Conservation (phyloP, 1,140 invertebrate genomes). For the Episyrphus balteatus region DNA sequence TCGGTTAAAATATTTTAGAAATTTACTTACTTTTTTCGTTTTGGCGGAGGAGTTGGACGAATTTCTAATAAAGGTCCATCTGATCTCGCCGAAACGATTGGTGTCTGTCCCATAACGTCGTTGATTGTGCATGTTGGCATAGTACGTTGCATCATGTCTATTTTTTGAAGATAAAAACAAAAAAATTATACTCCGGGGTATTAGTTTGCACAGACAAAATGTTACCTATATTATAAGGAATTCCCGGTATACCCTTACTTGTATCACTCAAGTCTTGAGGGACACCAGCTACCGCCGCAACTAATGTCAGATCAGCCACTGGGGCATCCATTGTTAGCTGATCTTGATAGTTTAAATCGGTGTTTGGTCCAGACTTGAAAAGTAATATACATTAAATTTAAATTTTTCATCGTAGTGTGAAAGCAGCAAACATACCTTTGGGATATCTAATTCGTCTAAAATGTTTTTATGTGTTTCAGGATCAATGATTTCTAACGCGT, state of each 20-base stretch:
- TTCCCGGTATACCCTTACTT: conserved; percentile 10
- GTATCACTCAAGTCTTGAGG: not conserved
- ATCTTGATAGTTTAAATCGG: conserved; percentile 18
- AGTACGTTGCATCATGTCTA: conserved; percentile 11
- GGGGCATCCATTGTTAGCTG: conserved; percentile 1
- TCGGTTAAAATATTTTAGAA: not conserved
- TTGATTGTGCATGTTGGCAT: conserved; percentile 11
- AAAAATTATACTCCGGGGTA: too few relatives aligned
- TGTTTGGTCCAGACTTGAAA: conserved; percentile 13
- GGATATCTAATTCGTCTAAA: conserved; percentile 21
- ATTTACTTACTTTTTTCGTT: conserved; percentile 26
- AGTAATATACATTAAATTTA: not conserved
- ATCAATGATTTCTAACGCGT: conserved; percentile 28
- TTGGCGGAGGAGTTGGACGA: conserved; percentile 19
- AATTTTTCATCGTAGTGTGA: not conserved
- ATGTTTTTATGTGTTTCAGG: conserved; percentile 29
- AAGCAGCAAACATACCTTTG: conserved; percentile 15
- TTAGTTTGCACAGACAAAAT: not conserved
- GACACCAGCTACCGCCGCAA: too few relatives aligned
- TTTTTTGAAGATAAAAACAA: not conserved
- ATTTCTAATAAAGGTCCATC: conserved; percentile 35
- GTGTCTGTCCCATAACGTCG: conserved; percentile 15
- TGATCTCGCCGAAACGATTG: conserved; percentile 29
- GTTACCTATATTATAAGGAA: conserved; percentile 11
- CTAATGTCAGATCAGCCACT: too few relatives aligned